Percentiles rank a stretch among this genome's conserved stretches.
Conservation (phyloP, 2,797 vertebrate genomes). For the Silurus aristotelis region DNA sequence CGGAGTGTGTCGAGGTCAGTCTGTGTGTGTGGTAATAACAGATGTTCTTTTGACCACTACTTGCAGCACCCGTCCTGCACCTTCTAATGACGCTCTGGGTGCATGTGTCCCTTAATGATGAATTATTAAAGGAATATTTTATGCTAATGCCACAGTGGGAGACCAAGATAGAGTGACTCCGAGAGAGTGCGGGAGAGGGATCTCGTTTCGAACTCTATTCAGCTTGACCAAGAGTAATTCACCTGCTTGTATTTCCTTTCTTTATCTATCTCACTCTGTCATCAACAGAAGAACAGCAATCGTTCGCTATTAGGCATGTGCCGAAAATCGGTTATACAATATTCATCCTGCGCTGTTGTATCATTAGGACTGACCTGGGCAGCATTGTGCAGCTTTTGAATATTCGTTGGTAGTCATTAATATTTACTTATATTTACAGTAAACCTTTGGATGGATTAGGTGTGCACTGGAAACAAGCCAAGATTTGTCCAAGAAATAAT, state of each 20-base stretch:
- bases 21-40: slow-evolving; percentile 36
- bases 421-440: background rate
- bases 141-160: slow-evolving; percentile 40
- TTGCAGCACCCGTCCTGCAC: slow-evolving; percentile 14
- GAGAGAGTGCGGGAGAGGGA: background rate
- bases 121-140: slow-evolving; percentile 50
- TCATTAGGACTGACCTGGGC: background rate
- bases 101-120: slow-evolving; percentile 37
- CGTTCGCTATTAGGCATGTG: background rate
- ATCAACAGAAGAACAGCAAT: background rate
- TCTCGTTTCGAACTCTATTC: background rate
- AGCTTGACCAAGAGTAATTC: background rate
- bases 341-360: background rate
- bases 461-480: background rate
- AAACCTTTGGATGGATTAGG: background rate
- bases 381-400: background rate
- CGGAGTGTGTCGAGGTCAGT: slow-evolving; percentile 38
- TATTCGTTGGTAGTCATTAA: background rate
- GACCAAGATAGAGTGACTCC: background rate
- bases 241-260: background rate
- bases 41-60: slow-evolving; percentile 48
- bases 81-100: slow-evolving; percentile 27
- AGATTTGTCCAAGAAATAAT: background rate
- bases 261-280: background rate
- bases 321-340: background rate